phyloP scores from a whole-genome alignment of 64 coral and sea anemone genomes.

The Stichodactyla mertensii region DNA sequence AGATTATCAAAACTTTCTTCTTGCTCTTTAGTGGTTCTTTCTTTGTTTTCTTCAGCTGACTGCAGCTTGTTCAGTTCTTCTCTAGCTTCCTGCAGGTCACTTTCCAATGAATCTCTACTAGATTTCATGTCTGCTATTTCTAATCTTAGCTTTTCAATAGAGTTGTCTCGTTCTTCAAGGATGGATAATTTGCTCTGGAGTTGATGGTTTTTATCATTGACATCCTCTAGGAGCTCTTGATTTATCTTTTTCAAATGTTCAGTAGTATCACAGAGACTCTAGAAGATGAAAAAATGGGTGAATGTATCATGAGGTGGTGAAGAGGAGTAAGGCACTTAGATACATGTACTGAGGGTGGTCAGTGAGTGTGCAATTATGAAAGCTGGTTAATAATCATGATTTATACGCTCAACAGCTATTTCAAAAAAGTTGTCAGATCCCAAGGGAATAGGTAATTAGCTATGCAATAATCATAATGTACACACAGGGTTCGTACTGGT shows the following conservation, averaged over 20 bases:
- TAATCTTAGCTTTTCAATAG: conserved; percentile 28
- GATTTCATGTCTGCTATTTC: conserved; percentile 19
- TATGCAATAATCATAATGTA: too few relatives aligned
- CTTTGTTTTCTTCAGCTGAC: neutral
- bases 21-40: neutral
- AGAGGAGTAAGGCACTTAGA: too few relatives aligned
- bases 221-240: conserved; percentile 11
- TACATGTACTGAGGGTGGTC: too few relatives aligned
- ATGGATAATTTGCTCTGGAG: conserved; percentile 8
- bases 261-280: neutral
- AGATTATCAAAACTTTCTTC: neutral
- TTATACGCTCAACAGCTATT: too few relatives aligned
- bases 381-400: too few relatives aligned
- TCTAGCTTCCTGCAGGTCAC: conserved; percentile 21
- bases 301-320: neutral
- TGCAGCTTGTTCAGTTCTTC: neutral
- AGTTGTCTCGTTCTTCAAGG: conserved; percentile 19
- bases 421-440: too few relatives aligned
- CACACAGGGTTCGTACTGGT: too few relatives aligned
- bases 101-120: conserved; percentile 23
- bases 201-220: conserved; percentile 30
- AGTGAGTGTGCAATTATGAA: too few relatives aligned
- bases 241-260: neutral
- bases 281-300: neutral
- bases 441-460: too few relatives aligned